Evolutionary conservation across 2,888 invertebrate species (phyloP), one percentile per base, ranked within the genome.

Genomic region (Dione juno): DNA sequence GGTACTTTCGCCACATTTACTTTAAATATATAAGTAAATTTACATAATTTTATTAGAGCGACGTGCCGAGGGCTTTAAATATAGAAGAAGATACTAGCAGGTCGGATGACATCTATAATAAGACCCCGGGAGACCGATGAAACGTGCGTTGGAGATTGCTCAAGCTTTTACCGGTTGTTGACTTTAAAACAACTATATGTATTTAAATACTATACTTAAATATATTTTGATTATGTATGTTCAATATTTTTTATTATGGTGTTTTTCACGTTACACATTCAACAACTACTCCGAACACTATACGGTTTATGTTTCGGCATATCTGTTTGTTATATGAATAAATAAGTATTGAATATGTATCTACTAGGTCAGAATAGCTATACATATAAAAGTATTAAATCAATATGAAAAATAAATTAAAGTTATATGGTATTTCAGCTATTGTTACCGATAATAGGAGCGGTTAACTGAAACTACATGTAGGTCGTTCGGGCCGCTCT

Each of bases 91-190:
- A 92, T 91, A 88, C 87, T 86, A 88, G 90, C 90, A 89, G 92
- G 90, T 91, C 91, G 89, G 88, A 85, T 92, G 92, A 91, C 93
- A 90, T 90, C 93, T 93, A 93, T 90, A 92, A 91, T 92, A 92
- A 93, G 92, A 89, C 82, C 88, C 88, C 90, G 88, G 81, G 89
- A 89, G 89, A 90, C 88, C 87, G 85, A 84, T 87, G 85, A 89
- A 88, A 87, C 88, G 85, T 82, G 86, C 85, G 83, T 82, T 81
- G 81, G 82, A 84, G 84, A 88, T 89, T 89, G 88, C 90, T 86
- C 88, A 89, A 90, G 87, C 85, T 86, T 84, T 84, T 82, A 86
- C 86, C 85, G 91, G 89, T 90, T 92, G 87, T 89, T 91, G 89
- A 92, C 90, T 88, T 84, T 82, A 78, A 78, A 76, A 79, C 81